Base-by-base conservation (phyloP, 2,113 vertebrate species). In the Ceuthmochares aereus region DNA sequence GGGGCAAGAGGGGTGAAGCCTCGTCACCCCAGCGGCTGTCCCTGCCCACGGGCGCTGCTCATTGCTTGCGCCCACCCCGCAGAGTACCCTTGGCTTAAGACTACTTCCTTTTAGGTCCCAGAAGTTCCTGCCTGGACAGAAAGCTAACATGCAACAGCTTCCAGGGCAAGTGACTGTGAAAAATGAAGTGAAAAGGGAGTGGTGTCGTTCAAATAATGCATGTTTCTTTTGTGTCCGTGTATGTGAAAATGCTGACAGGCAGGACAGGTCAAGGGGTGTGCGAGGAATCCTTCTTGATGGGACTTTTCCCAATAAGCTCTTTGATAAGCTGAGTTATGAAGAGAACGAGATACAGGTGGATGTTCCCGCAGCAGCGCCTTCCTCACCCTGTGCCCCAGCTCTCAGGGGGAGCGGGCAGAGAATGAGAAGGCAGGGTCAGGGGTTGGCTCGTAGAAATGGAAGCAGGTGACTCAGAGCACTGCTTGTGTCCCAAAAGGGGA, bases 401-500 rank as follows among this genome's bases (percentile, higher is more conserved):
- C 21, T 14, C 21, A 5, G 42, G n/a, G 51, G 58, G 42, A 54
- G 62, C 45, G 58, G 58, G 91, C 0, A 0, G 80, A 82, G 75
- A 37, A 68, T 66, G 45, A 73, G 54, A 34, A 43, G 54, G 37
- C 47, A 52, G 59, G 73, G 60, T 49, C 72, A 32, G 66, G 77
- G 51, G n/a, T 52, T 11, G 36, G 75, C 51, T 90, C 32, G 34
- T 94, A 69, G 82, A 84, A 95, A 49, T 21, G 62, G 73, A 78
- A 70, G 43, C 40, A 72, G 95, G 40, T 54, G 86, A 32, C 84
- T 87, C 77, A 72, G 58, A 91, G 84, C 66, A 83, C 89, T 95
- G 95, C 96, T 84, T 95, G 84, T 70, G 56, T 88, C 96, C 96
- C 77, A 58, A 58, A 89, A 79, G 94, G 84, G 94, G 87, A 83